A percentile compares a stretch with the other conserved stretches of the same genome.
Conservation (phyloP, 1,140 invertebrate species). For the Cephus cinctus region DNA sequence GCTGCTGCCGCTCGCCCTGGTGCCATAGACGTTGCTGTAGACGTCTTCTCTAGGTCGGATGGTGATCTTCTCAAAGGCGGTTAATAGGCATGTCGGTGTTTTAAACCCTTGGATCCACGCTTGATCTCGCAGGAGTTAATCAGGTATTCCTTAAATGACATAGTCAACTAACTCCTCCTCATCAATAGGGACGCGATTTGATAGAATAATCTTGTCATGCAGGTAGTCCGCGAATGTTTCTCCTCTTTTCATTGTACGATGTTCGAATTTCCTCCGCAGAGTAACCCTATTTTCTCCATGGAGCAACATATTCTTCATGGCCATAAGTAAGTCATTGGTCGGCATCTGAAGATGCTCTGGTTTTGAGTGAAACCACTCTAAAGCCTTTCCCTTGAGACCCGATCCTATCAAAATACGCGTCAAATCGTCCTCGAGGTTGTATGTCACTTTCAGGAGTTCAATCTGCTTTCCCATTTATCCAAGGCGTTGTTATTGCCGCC, state of each 20-base stretch:
- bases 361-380: conserved; percentile 7
- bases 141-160: no score
- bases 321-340: neutral
- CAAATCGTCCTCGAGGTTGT: conserved; percentile 1
- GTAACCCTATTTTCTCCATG: neutral
- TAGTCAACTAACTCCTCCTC: no score
- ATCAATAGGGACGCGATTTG: no score
- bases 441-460: neutral
- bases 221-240: no score
- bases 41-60: no score
- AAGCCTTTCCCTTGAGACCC: conserved; percentile 1
- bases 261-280: conserved; percentile 3
- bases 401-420: neutral
- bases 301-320: neutral
- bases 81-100: no score
- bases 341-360: neutral
- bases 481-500: neutral
- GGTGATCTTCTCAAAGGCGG: no score
- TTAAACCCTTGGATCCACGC: no score
- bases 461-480: conserved; percentile 5
- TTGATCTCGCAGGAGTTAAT: no score
- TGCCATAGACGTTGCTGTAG: no score
- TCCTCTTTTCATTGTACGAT: neutral
- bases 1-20: no score
- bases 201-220: no score